phyloP scores from a whole-genome alignment of 2,888 invertebrate genomes.

The Machimus atricapillus region DNA sequence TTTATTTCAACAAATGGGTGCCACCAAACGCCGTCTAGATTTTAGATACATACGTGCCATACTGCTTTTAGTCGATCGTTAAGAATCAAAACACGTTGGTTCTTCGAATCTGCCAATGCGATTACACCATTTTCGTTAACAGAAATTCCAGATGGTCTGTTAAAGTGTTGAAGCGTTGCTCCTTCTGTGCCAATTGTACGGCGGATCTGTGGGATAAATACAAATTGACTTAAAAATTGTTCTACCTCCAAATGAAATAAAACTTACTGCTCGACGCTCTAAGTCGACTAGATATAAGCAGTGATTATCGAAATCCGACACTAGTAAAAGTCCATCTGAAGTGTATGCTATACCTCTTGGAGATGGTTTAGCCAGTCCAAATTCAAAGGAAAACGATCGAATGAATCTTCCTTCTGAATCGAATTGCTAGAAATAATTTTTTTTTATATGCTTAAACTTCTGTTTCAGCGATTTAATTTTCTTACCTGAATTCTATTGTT shows the following conservation, averaged over 20 bases:
- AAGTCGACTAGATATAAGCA: conserved; percentile 82
- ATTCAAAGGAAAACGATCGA: conserved; percentile 84
- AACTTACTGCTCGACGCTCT: conserved; percentile 68
- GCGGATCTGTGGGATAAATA: conserved; percentile 54
- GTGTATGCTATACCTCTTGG: conserved; percentile 92
- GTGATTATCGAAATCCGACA: conserved; percentile 96
- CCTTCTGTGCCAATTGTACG: conserved; percentile 72
- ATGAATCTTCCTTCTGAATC: conserved; percentile 80
- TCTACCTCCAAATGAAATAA: not conserved
- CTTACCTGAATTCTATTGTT: conserved; percentile 76
- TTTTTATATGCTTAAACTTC: not conserved
- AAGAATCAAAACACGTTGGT: conserved; percentile 65
- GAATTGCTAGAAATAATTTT: conserved; percentile 69
- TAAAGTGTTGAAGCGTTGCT: conserved; percentile 66
- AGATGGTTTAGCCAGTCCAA: conserved; percentile 60
- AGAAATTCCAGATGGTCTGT: conserved; percentile 83
- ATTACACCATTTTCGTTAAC: conserved; percentile 89
- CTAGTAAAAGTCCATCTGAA: conserved; percentile 81
- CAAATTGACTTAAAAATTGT: not conserved
- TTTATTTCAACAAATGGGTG: not conserved
- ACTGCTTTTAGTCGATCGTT: not conserved
- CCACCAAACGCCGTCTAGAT: not conserved
- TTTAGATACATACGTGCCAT: not conserved
- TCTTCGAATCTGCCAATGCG: conserved; percentile 91
- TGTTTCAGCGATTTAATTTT: not conserved